These are phyloP conservation scores for Rhinoraja longicauda DNA, from an alignment of 2,797 vertebrate species.

Conservation along the genomic window DNA sequence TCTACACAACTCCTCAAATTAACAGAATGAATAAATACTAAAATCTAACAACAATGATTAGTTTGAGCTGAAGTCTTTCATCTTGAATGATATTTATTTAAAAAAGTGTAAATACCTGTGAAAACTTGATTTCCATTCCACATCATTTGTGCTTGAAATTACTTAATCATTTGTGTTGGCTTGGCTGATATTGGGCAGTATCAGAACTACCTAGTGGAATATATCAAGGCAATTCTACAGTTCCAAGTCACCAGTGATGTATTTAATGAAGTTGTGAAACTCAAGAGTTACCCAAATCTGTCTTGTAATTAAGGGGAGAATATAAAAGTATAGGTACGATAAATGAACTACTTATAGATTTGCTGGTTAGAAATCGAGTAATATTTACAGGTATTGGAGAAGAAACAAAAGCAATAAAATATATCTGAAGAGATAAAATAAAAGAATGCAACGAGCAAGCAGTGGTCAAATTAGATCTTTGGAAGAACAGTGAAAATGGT, in stretches of 20 bases:
- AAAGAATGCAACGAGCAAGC: not conserved
- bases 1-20: not conserved
- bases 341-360: not conserved
- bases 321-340: not conserved
- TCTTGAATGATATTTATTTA: too few species aligned
- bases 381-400: not conserved
- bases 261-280: not conserved
- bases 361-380: not conserved
- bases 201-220: too few species aligned
- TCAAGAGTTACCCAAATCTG: not conserved
- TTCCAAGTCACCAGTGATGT: not conserved
- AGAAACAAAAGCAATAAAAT: not conserved
- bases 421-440: not conserved
- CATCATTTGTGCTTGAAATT: too few species aligned
- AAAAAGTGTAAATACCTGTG: too few species aligned
- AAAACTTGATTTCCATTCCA: too few species aligned
- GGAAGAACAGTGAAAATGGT: not conserved
- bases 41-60: not conserved
- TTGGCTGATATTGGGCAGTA: too few species aligned
- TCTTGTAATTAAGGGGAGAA: not conserved
- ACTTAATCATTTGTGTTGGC: too few species aligned
- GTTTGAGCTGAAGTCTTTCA: too few species aligned
- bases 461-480: not conserved
- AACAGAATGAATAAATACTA: not conserved
- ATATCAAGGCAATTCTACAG: not conserved